These are phyloP conservation scores for Pyrgilauda ruficollis DNA, from an alignment of 2,113 vertebrate genomes.

Conservation along the genomic window DNA sequence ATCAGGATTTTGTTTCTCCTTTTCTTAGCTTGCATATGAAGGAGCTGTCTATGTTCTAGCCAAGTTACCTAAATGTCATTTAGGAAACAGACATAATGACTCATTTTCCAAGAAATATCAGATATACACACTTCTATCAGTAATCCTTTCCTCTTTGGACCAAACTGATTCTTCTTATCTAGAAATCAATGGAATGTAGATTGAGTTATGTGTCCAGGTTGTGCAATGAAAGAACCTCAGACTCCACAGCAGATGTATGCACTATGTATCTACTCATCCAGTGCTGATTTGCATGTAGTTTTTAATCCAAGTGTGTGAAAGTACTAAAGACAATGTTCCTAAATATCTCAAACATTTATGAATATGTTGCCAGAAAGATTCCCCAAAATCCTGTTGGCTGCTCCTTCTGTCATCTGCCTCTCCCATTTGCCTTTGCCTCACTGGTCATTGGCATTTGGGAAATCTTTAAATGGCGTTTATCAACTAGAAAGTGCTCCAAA, in stretches of 20 bases:
- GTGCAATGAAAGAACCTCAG: background rate
- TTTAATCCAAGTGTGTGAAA: background rate
- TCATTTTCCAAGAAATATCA: background rate
- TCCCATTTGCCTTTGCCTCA: background rate
- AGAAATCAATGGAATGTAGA: background rate
- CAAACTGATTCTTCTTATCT: background rate
- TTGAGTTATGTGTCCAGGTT: background rate
- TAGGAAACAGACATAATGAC: background rate
- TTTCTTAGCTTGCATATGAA: background rate
- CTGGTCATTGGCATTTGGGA: background rate
- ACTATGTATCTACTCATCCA: background rate
- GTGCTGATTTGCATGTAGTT: background rate
- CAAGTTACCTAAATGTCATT: background rate
- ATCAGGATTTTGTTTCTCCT: background rate
- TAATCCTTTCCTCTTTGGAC: background rate
- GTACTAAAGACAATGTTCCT: background rate
- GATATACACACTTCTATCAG: background rate
- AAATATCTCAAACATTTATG: background rate
- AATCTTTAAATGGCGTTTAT: background rate
- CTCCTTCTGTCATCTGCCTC: background rate
- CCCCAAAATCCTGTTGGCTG: background rate
- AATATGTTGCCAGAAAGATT: background rate
- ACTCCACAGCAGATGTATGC: background rate
- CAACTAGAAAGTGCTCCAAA: background rate
- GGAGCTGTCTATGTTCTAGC: background rate